Percentiles rank a stretch among this genome's conserved stretches.
Conservation (phyloP, 2,113 vertebrate genomes). For the Xenotilapia caudafasciata region DNA sequence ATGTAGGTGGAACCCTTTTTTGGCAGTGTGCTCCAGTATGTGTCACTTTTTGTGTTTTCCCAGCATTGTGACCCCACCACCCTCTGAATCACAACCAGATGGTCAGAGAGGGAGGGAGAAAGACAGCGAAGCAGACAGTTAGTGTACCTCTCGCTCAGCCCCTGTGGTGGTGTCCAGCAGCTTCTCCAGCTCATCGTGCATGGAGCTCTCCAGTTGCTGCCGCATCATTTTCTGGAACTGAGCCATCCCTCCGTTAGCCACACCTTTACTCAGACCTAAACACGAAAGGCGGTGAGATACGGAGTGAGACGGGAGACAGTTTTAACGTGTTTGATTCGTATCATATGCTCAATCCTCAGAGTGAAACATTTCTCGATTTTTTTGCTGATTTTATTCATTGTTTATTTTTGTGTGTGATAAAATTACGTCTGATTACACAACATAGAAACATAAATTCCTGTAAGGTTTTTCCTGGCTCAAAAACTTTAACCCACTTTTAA, state of each 20-base stretch:
- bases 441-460: background rate
- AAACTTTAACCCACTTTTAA: too few species aligned
- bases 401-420: rapidly evolving
- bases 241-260: conserved; percentile 77
- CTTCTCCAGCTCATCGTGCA: conserved; percentile 87
- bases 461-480: background rate
- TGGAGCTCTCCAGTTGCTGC: conserved; percentile 90
- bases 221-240: conserved; percentile 95
- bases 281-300: background rate
- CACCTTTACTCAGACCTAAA: conserved; percentile 82
- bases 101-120: background rate
- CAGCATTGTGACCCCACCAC: background rate
- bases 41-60: conserved; percentile 47
- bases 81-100: conserved; percentile 53
- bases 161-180: conserved; percentile 77
- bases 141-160: conserved; percentile 78
- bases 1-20: conserved; percentile 10
- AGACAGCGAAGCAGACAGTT: background rate
- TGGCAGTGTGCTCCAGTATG: conserved; percentile 30
- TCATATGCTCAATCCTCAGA: background rate
- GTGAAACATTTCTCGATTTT: rapidly evolving
- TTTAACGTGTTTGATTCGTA: background rate
- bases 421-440: background rate
- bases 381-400: background rate
- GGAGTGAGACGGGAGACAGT: background rate